Conservation (phyloP, 2,113 vertebrate species). For the Bostrychus sinensis region DNA sequence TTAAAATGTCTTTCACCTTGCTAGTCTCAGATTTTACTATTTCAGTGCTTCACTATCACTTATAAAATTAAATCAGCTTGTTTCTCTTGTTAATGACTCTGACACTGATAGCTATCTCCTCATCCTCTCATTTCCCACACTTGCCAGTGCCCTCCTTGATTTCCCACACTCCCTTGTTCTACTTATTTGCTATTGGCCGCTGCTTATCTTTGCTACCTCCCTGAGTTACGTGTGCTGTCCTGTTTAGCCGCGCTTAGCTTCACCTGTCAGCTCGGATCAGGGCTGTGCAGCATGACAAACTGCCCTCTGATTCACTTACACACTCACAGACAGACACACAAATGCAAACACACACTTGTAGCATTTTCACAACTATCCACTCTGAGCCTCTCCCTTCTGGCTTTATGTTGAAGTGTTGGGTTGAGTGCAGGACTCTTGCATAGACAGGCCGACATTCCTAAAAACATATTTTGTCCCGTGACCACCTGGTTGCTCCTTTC, state of each 20-base stretch:
- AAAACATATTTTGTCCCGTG: background rate
- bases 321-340: constrained; percentile 35
- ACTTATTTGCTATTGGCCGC: constrained; percentile 8
- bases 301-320: constrained; percentile 77
- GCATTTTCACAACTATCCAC: constrained; percentile 34
- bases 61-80: constrained; percentile 9
- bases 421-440: background rate
- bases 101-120: constrained; percentile 26
- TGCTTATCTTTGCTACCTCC: constrained; percentile 32
- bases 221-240: constrained; percentile 68
- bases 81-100: constrained; percentile 52
- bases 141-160: constrained; percentile 14
- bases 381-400: background rate
- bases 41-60: background rate
- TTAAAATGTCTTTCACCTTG: too few species aligned
- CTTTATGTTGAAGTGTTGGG: constrained; percentile 18
- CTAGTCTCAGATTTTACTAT: too few species aligned
- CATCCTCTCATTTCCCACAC: constrained; percentile 37
- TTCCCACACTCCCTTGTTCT: constrained; percentile 35
- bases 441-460: background rate
- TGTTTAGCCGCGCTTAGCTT: constrained; percentile 79
- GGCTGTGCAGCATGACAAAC: constrained; percentile 78
- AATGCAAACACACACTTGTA: constrained; percentile 53
- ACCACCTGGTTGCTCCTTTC: too few species aligned
- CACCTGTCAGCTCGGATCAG: constrained; percentile 81